phyloP scores from a whole-genome alignment of 1,140 invertebrate genomes.

The Melanaphis sacchari region DNA sequence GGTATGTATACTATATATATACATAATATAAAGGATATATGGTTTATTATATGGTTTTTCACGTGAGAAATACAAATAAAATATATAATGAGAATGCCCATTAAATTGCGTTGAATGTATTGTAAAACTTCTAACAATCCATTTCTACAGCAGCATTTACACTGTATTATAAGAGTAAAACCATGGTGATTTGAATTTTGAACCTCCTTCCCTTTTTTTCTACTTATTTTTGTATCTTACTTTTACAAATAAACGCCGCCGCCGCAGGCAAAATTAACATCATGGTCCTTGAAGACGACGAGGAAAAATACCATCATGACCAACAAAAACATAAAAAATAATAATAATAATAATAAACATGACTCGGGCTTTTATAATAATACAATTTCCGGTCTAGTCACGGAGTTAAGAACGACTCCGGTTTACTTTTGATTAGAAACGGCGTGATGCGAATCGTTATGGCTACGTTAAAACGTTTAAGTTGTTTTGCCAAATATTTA shows the following conservation, averaged over 20 bases:
- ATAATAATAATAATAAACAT: neutral
- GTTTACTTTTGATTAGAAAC: neutral
- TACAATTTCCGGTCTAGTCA: conserved; percentile 9
- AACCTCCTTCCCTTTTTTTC: neutral
- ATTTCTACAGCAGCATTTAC: neutral
- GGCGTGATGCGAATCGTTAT: neutral
- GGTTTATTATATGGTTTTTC: neutral
- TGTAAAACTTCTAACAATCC: neutral
- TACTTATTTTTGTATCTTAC: neutral
- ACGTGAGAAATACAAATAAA: neutral
- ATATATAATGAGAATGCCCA: neutral
- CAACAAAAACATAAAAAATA: neutral
- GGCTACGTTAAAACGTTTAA: neutral
- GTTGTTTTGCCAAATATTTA: conserved; percentile 7
- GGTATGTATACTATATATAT: too few species aligned
- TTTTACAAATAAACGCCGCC: neutral
- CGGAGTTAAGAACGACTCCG: neutral
- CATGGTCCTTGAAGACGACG: neutral
- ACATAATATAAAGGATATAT: neutral
- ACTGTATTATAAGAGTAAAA: neutral
- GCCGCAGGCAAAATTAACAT: neutral
- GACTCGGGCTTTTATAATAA: neutral
- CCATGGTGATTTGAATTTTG: neutral
- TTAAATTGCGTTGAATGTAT: neutral
- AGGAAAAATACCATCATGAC: neutral